Base-by-base conservation (phyloP, 2,113 vertebrate genomes). In the Pleuronectes platessa region DNA sequence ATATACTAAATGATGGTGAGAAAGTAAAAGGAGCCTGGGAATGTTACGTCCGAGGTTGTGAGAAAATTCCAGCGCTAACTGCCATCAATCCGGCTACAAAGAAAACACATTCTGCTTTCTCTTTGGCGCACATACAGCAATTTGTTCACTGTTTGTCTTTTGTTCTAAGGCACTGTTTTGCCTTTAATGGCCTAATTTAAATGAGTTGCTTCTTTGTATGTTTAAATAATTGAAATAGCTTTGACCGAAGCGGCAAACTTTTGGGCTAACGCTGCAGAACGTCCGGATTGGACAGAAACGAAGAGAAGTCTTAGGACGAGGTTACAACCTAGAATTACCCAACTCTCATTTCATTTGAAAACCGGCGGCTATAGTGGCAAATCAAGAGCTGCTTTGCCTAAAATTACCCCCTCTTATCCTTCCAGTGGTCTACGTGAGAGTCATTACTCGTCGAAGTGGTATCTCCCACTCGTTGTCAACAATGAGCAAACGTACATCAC, bases 71-170 rank as follows among this genome's bases (percentile, higher is more conserved):
- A 27, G 62, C 35, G 64, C 78, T 24, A 67, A 61, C 77, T 60
- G 67, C 87, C 82, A 90, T 93, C 86, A 89, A 88, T 92, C 82
- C 85, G 83, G 35, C 79, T 73, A 86, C 88, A 84, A 91, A 90
- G 82, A 71, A 84, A 87, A 90, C 83, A 86, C 60, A 90, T 71
- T 73, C 65, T 24, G 62, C 74, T 82, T 80, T 78, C 47, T 63
- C 81, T 90, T 83, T 89, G 84, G 79, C 85, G 80, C 74, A 78
- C 76, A 86, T 71, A 21, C 78, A 66, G 68, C 74, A 74, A 86
- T 90, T 91, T 89, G 80, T 87, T 81, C 71, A 2, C 60, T 69
- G 79, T 85, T 89, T 89, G 78, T 87, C 71, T 90, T 78, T 73
- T 76, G 64, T 88, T 84, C 76, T 13, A 7, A 74, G 71, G 37